A percentile compares a stretch with the other conserved stretches of the same genome.
Evolutionary conservation across 92 coral and sea anemone genomes (phyloP).

Genomic region (Epizoanthus illoricatus): DNA sequence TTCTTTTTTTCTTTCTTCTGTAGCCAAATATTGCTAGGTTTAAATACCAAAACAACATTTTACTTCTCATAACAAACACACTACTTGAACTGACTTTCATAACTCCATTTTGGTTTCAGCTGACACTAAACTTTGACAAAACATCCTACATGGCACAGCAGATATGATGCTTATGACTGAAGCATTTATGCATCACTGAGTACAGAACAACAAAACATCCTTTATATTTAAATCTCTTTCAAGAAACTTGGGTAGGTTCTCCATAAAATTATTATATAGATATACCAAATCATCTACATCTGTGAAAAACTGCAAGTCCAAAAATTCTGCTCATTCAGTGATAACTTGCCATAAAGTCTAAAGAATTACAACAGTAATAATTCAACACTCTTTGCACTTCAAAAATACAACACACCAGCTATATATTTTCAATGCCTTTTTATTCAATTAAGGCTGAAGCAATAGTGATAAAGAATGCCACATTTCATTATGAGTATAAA

Average conservation of each 20-base stretch:
- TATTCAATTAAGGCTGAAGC: conserved; percentile 14
- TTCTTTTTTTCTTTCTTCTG: neutral
- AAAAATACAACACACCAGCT: neutral
- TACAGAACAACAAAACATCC: conserved; percentile 7
- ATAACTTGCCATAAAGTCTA: neutral
- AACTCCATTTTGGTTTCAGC: neutral
- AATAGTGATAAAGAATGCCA: neutral
- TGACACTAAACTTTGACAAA: neutral
- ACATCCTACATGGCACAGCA: neutral
- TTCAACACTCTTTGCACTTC: neutral
- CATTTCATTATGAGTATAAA: neutral
- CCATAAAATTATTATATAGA: no score
- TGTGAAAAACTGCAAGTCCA: neutral
- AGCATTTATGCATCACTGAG: conserved; percentile 1
- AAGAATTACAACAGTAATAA: neutral
- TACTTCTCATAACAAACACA: neutral
- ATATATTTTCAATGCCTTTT: neutral
- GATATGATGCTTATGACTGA: neutral
- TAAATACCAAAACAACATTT: neutral
- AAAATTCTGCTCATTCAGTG: neutral
- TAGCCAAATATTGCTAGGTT: neutral
- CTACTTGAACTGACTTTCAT: no score
- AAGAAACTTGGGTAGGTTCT: neutral
- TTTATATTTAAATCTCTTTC: neutral
- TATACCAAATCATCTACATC: neutral